Evolutionary conservation across 1,140 invertebrate species (phyloP).

Genomic region (Meloidogyne hapla): DNA sequence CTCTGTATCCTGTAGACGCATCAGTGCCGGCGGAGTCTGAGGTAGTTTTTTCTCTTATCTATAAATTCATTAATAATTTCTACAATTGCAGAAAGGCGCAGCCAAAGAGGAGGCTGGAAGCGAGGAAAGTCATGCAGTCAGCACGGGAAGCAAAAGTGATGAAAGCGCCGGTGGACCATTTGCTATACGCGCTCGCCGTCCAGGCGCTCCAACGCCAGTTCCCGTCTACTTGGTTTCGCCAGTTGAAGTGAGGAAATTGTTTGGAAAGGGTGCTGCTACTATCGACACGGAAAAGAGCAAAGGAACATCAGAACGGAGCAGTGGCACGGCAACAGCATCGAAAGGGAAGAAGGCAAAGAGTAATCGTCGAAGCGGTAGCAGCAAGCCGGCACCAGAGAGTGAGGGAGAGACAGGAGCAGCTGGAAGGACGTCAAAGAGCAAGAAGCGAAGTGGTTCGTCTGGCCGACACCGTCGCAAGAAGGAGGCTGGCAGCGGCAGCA

Average conservation of each 20-base stretch:
- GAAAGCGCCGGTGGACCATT: neutral
- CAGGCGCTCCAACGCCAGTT: neutral
- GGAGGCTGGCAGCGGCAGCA: neutral
- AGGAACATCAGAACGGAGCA: neutral
- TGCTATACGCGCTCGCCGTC: neutral
- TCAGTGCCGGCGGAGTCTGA: neutral
- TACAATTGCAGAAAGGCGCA: neutral
- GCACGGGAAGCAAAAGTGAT: neutral
- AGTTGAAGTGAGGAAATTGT: neutral
- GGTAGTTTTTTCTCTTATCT: neutral
- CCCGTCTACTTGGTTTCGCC: neutral
- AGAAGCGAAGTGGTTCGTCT: conserved; percentile 1
- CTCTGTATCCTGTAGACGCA: neutral
- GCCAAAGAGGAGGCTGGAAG: neutral
- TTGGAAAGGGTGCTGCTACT: neutral
- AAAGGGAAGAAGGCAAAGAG: neutral
- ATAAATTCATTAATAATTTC: neutral
- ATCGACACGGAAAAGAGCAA: neutral
- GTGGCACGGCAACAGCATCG: neutral
- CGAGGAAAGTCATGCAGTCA: neutral
- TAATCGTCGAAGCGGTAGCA: neutral
- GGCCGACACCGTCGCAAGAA: neutral
- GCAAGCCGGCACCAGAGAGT: neutral
- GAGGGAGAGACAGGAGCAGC: neutral
- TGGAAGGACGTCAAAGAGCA: neutral